Percentiles rank a stretch among this genome's conserved stretches.
Conservation (phyloP, 2,888 invertebrate genomes). For the Nomada goodeniana region DNA sequence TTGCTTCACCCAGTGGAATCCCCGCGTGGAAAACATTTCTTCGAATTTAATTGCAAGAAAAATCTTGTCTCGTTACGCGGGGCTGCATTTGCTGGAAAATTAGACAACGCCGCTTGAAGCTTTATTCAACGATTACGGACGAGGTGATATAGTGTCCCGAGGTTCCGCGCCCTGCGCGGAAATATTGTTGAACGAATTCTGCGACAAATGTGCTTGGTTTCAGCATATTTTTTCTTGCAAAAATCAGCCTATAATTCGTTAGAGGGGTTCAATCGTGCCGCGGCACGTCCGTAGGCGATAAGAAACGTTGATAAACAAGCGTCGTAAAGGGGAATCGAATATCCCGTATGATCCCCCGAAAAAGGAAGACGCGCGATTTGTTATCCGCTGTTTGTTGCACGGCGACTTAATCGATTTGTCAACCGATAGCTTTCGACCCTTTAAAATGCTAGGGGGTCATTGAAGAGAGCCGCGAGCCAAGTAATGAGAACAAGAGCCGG, state of each 20-base stretch:
- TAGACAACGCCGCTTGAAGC: background rate
- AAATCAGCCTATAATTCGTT: background rate
- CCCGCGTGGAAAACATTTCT: slow-evolving; percentile 29
- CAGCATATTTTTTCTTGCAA: no score
- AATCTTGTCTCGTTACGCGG: background rate
- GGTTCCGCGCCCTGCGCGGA: background rate
- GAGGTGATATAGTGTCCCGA: slow-evolving; percentile 1
- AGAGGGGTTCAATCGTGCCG: background rate
- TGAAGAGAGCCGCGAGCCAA: no score
- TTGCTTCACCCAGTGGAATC: slow-evolving; percentile 26
- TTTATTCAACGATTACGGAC: background rate
- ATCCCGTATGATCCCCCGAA: background rate
- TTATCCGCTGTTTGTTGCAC: no score
- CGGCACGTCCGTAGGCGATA: background rate
- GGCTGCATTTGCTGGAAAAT: background rate
- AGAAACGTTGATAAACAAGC: slow-evolving; percentile 1
- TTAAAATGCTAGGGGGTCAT: no score
- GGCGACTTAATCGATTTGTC: no score
- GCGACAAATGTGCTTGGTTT: no score
- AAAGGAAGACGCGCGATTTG: no score
- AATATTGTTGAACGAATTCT: no score
- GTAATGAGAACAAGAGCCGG: no score
- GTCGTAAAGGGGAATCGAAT: background rate
- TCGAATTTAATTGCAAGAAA: slow-evolving; percentile 9
- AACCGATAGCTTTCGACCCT: no score